A percentile compares a stretch with the other conserved stretches of the same genome.
phyloP scores from a whole-genome alignment of 2,888 invertebrate species.

The Tanypteryx hageni region DNA sequence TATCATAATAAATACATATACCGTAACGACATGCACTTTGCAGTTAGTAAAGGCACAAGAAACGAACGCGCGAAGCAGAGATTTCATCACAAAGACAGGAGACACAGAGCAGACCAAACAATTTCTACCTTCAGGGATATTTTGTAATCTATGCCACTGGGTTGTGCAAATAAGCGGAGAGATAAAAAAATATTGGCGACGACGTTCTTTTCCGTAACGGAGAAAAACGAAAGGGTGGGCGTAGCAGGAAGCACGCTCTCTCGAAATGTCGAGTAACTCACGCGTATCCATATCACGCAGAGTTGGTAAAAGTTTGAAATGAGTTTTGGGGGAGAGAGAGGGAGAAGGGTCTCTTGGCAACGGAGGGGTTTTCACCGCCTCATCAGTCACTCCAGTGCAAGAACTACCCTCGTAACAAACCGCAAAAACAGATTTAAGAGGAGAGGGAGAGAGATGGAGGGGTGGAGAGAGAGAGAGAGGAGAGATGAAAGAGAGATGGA shows the following conservation, averaged over 20 bases:
- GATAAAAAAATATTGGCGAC: too few species aligned
- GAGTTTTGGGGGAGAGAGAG: neutral
- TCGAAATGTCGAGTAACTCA: neutral
- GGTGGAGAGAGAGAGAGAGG: neutral
- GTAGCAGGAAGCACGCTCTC: neutral
- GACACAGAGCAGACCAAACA: too few species aligned
- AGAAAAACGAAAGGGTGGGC: neutral
- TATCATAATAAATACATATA: too few species aligned
- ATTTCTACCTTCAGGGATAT: too few species aligned
- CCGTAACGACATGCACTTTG: too few species aligned
- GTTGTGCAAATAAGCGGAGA: too few species aligned
- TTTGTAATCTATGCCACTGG: too few species aligned
- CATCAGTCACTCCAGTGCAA: neutral
- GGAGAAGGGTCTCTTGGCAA: neutral
- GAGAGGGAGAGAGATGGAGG: neutral
- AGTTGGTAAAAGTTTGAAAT: neutral
- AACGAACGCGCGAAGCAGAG: too few species aligned
- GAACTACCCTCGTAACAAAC: neutral
- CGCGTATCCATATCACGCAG: neutral
- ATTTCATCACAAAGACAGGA: too few species aligned
- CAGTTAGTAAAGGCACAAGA: too few species aligned
- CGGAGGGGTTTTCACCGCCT: constrained; percentile 4
- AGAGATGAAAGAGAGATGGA: neutral
- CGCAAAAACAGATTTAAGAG: neutral
- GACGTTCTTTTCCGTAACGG: too few species aligned